Base-by-base conservation (phyloP, 2,888 invertebrate species). In the Drosophila lacicola region DNA sequence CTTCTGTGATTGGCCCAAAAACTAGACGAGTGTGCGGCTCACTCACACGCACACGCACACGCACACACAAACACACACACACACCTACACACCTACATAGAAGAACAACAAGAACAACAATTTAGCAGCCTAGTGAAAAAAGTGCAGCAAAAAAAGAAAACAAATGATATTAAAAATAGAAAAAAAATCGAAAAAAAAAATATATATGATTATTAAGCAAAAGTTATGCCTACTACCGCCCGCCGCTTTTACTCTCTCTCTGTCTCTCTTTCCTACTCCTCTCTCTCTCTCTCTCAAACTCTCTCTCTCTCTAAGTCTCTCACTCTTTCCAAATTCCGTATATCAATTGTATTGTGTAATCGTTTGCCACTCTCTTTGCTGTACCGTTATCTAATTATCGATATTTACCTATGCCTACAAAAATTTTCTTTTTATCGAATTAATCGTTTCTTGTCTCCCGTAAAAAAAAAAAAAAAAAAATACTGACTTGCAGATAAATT, bases 401-500 rank as follows among this genome's bases (percentile, higher is more conserved):
- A 63, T 61, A 53, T 61, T 58, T 41, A 34, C 36, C 14, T 21
- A 39, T 66, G 19, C n/a, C 36, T 2, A 21, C 4, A n/a, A 13
- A 13, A 21, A 6, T 17, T 8, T 41, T 19, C 17, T 53, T 53
- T 19, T 33, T 53, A 17, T 53, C 19, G 14, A 51, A 57, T 53
- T 65, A 67, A 74, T 68, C 55, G 57, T 51, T 92, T 93, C 92
- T 95, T 39, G 17, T 29, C 13, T 36, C 13, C 29, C 53, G 51
- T 65, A 53, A 42, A 60, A 36, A 29, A 8, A 29, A 29, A 29
- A 29, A 29, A 25, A 6, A 29, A 46, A 60, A 33, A 60, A 33
- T 37, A 42, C 56, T 95, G 93, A 95, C 95, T 96, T 93, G 94
- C 95, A 98, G 98, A 98, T 95, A 98, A 98, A 94, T 95, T 97